Base-by-base conservation (phyloP, 2,113 vertebrate species). In the Gambusia affinis region DNA sequence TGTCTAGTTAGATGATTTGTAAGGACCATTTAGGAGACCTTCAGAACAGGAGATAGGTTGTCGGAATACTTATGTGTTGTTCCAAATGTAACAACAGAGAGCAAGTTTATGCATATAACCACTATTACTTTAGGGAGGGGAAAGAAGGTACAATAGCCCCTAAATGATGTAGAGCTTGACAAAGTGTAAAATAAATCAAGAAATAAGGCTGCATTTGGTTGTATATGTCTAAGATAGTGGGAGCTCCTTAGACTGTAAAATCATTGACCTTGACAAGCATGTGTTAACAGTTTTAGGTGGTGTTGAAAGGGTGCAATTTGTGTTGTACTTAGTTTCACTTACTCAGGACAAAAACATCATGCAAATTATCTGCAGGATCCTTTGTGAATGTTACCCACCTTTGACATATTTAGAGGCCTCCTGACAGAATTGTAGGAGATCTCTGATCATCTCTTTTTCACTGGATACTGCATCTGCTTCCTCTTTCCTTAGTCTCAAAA, bases 391-490 rank as follows among this genome's bases (percentile, higher is more conserved):
- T 12, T 47, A 1, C 61, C 8, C 70, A 85, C 84, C 70, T 80
- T 33, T 79, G 33, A 82, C 63, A 35, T 76, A 73, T 54, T 82
- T 1, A 64, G 70, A 70, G 39, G 82, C 68, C 12, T 82, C 73
- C 44, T 70, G 65, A 30, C 84, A 82, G 57, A 73, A 60, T 37
- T 82, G 70, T 19, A 85, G 31, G 73, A 85, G 84, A 73, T 8
- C 11, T 8, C 2, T 76, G 61, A 76, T 76, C 44, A 73, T 4
- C 4, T 85, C 42, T 35, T 51, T 79, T 17, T 85, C 73, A 3
- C 0, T 29, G 0, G 27, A 24, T 29, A 82, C 57, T n/a, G 69
- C 73, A 22, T 79, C 4, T 63, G 44, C 35, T 79, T 82, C 84
- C 0, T 33, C 30, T 54, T 28, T 1, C 76, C 80, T 73, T 57